These are phyloP conservation scores for Seriola dumerili DNA, from an alignment of 2,113 vertebrate species.

Conservation along the genomic window DNA sequence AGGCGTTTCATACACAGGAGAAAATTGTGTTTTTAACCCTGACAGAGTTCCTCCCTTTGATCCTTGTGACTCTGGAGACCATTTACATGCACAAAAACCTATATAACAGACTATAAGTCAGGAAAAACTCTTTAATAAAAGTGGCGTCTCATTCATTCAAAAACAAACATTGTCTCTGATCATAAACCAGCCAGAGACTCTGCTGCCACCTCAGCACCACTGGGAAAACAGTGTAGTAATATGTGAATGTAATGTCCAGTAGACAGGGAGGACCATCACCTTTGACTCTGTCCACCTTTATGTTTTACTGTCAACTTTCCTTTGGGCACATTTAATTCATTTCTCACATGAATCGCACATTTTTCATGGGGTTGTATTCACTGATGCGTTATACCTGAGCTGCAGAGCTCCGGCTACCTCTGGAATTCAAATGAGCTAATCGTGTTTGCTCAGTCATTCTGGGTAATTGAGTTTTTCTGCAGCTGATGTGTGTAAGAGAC, in stretches of 20 bases:
- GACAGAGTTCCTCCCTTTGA: no score
- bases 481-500: not conserved
- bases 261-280: no score
- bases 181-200: not conserved
- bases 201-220: not conserved
- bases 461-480: constrained; percentile 39
- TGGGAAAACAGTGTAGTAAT: not conserved
- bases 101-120: no score
- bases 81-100: no score
- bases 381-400: not conserved
- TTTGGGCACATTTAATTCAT: not conserved
- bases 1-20: no score
- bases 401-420: not conserved
- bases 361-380: constrained; percentile 7
- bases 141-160: not conserved
- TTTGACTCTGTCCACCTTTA: no score
- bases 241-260: not conserved
- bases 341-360: not conserved
- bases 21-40: no score
- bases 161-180: not conserved
- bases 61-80: no score
- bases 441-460: constrained; percentile 31
- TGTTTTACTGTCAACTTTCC: not conserved
- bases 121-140: not conserved
- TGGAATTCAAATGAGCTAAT: constrained; percentile 36